Evolutionary conservation across 1,140 invertebrate species (phyloP), one percentile per base, ranked within the genome.

Genomic region (Cotesia typhae): DNA sequence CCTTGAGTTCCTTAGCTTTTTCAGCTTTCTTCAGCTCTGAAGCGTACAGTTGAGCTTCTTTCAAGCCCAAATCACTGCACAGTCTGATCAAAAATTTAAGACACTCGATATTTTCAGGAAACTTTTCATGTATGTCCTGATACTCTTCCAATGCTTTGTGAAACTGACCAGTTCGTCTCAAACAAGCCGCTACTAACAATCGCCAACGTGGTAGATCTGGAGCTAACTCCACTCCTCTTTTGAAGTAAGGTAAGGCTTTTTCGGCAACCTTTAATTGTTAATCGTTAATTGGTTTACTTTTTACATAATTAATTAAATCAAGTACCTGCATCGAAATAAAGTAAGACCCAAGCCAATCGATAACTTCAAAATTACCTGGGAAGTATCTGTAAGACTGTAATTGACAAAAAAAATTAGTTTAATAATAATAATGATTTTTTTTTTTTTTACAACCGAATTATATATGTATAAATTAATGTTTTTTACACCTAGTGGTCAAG

Each of bases 301-400:
- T 12, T 20, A 35, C 10, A 63, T 10, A 28, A 28, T 41, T 20
- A 66, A 70, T 5, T 57, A 2, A 52, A 7, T 35, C n/a, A 72
- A 66, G 38, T 79, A 94, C 91, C 87, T 96, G 94, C 79, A 96
- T 91, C 79, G 96, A 94, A 69, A 97, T 93, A 79, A 95, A 96
- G 83, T 98, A 97, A 0, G 94, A 94, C 57, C 94, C 95, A 36
- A 98, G 88, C 92, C 96, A 98, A 81, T 96, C 94, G 71, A 98
- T 94, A 0, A 96, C 95, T 70, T 92, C 91, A 59, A 97, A 91
- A 86, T 95, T 95, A 51, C 94, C 94, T 64, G 97, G 96, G 84
- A 94, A 96, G 81, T 94, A 94, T 77, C 95, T 91, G 84, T 94
- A 96, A 4, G 95, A 93, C 91, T 95, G 76, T 74, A 86, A 81